phyloP scores from a whole-genome alignment of 1,140 invertebrate genomes.

The Drosophila guanche region DNA sequence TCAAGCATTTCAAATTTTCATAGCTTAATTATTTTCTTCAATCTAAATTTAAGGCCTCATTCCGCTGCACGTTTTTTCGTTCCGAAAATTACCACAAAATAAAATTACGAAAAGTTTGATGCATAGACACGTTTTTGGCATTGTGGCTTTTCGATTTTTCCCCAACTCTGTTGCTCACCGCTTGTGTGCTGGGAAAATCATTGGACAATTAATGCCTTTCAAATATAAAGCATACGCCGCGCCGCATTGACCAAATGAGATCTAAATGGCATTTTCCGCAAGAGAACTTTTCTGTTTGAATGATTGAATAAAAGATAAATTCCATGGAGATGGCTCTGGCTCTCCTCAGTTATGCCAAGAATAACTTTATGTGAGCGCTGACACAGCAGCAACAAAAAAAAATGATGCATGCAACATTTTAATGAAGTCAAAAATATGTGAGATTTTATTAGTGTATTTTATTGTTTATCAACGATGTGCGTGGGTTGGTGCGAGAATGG shows the following conservation, averaged over 20 bases:
- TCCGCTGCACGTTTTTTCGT: neutral
- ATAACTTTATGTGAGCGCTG: slow-evolving; percentile 37
- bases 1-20: neutral
- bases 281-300: slow-evolving; percentile 17
- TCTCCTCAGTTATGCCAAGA: slow-evolving; percentile 25
- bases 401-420: slow-evolving; percentile 50
- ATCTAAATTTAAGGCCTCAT: neutral
- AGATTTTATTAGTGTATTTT: slow-evolving; percentile 76
- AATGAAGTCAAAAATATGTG: slow-evolving; percentile 71
- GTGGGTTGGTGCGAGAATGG: slow-evolving; percentile 4
- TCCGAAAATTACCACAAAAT: slow-evolving; percentile 16
- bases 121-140: slow-evolving; percentile 61
- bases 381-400: slow-evolving; percentile 9
- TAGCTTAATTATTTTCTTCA: slow-evolving; percentile 12
- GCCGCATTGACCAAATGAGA: slow-evolving; percentile 1
- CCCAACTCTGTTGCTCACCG: neutral
- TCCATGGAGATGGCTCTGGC: slow-evolving; percentile 3
- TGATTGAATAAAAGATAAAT: neutral
- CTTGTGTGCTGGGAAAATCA: slow-evolving; percentile 7
- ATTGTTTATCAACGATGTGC: slow-evolving; percentile 52
- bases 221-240: slow-evolving; percentile 20
- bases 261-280: slow-evolving; percentile 7
- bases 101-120: slow-evolving; percentile 37
- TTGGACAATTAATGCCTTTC: slow-evolving; percentile 29
- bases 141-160: slow-evolving; percentile 57